phyloP scores from a whole-genome alignment of 2,888 invertebrate genomes.

The Leptinotarsa tumamoca region DNA sequence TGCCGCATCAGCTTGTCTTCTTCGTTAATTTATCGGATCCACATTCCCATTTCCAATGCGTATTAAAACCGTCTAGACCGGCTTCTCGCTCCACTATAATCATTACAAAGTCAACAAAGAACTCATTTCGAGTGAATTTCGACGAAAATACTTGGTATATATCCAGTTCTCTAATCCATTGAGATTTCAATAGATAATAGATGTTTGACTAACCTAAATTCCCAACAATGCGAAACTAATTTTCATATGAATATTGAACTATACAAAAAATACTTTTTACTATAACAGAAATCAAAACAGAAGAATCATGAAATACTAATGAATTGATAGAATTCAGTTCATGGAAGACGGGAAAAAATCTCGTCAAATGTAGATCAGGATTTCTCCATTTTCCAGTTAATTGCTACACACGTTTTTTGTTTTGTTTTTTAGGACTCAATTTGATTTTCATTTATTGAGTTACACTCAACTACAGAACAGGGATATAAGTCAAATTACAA shows the following conservation, averaged over 20 bases:
- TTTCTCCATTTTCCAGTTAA: too few relatives aligned
- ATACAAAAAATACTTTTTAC: too few relatives aligned
- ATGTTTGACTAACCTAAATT: constrained; percentile 13
- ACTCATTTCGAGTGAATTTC: constrained; percentile 17
- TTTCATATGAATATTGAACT: not conserved
- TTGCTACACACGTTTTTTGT: too few relatives aligned
- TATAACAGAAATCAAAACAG: too few relatives aligned
- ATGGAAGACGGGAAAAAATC: too few relatives aligned
- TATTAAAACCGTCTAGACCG: constrained; percentile 48
- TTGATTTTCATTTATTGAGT: too few relatives aligned
- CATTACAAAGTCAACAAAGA: constrained; percentile 25
- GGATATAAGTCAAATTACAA: too few relatives aligned
- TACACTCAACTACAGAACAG: too few relatives aligned
- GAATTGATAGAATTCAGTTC: too few relatives aligned
- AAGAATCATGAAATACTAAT: too few relatives aligned
- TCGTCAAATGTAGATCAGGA: too few relatives aligned
- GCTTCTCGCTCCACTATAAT: constrained; percentile 15
- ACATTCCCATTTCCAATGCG: constrained; percentile 48
- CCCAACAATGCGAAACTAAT: not conserved
- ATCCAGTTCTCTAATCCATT: constrained; percentile 4
- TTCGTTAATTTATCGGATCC: constrained; percentile 53
- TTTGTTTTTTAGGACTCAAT: too few relatives aligned
- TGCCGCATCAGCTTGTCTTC: constrained; percentile 51
- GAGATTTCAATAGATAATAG: constrained; percentile 14
- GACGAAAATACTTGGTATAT: constrained; percentile 1